Evolutionary conservation across 2,797 vertebrate genomes (phyloP), one percentile per base, ranked within the genome.

Genomic region (Threskiornis aethiopicus): DNA sequence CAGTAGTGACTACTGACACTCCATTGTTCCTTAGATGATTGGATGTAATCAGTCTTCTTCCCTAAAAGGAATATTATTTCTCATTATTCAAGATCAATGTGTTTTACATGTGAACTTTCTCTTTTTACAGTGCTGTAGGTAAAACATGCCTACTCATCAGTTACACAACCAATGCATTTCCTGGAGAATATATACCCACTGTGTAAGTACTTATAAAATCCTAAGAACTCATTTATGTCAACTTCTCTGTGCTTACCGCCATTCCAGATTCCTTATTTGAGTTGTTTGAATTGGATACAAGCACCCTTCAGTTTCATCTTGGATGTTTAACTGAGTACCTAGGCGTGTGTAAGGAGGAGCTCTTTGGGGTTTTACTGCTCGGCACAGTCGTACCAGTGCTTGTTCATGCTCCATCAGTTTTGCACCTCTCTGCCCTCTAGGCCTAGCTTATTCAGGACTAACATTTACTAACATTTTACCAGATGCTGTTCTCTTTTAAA

Each of bases 141-240:
- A 99, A 99, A 98, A 99, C 99, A 97, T 99, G 99, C 97, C 99
- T 99, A 79, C 99, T 99, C 97, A 99, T 99, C 99, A 99, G 99
- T 97, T 99, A 99, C 93, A 99, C 99, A 29, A 99, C 99, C 98
- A 99, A 99, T 97, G 99, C 99, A 6, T 99, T 99, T 98, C 99
- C 99, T 19, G 99, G 99, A 97, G 99, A 99, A 91, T 99, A 99
- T 91, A 99, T 99, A 97, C 99, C 99, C 93, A 99, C 99, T 4
- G 99, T 99, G 99, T 99, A 98, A 99, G 99, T 98, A 98, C 42
- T 57, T 33, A 4, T 0, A 51, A 47, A 82, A 39, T 20, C 35
- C 69, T 42, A 25, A 71, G 7, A 84, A 14, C 31, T 69, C 10
- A 13, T n/a, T 83, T 66, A 25, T 79, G 13, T 72, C n/a, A 35